Percentiles rank a stretch among this genome's conserved stretches.
Conservation (phyloP, 2,113 vertebrate species). For the Chloropsis cyanopogon region DNA sequence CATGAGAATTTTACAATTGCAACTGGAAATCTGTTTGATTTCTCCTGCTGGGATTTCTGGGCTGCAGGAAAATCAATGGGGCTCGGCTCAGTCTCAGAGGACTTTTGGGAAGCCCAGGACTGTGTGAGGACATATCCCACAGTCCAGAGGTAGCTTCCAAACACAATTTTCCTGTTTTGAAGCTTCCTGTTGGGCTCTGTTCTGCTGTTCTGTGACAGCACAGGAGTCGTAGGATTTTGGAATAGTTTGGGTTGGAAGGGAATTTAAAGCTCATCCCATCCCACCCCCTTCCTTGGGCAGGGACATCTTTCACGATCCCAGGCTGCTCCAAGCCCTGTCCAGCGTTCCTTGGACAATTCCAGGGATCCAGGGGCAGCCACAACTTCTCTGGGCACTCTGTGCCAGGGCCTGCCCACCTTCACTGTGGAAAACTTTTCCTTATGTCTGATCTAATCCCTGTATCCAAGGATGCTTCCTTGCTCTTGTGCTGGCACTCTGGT, state of each 20-base stretch:
- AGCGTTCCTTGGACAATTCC: background rate
- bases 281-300: background rate
- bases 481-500: background rate
- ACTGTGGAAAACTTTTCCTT: background rate
- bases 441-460: background rate
- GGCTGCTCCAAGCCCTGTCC: background rate
- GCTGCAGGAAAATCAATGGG: rapidly evolving
- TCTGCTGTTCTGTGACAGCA: background rate
- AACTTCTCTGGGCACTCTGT: background rate
- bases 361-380: background rate
- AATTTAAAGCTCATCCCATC: background rate
- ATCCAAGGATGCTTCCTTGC: background rate
- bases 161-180: background rate
- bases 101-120: background rate
- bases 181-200: background rate
- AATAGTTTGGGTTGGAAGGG: background rate
- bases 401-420: background rate
- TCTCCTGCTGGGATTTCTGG: background rate
- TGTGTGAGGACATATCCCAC: too few relatives aligned
- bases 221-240: background rate
- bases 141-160: background rate
- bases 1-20: background rate
- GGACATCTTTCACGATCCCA: background rate
- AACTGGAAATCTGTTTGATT: background rate
- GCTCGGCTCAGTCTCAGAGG: background rate